Percentiles rank a stretch among this genome's conserved stretches.
Conservation (phyloP, 2,888 invertebrate species). For the Spialia ferax region DNA sequence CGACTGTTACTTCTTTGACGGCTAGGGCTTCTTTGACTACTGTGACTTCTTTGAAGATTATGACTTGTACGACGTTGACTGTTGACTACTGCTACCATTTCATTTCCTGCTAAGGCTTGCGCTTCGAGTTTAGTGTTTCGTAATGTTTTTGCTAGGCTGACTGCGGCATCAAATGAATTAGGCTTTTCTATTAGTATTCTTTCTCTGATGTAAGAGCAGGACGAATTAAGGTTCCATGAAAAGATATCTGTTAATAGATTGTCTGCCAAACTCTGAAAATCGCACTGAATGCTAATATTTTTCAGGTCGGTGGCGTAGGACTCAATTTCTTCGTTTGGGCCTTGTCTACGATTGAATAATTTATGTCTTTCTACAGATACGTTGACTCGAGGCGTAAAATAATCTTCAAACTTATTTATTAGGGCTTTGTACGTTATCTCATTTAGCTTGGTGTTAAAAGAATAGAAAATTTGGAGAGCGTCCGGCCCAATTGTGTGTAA, state of each 20-base stretch:
- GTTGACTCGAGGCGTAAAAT: neutral
- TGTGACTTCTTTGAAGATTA: too few relatives aligned
- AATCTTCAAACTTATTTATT: neutral
- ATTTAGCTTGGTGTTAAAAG: neutral
- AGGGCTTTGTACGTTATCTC: neutral
- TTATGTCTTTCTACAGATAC: neutral
- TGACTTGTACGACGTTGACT: neutral
- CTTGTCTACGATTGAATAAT: neutral
- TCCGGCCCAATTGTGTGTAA: conserved; percentile 4
- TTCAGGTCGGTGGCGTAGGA: conserved; percentile 2
- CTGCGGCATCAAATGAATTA: conserved; percentile 7
- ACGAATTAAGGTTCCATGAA: conserved; percentile 4
- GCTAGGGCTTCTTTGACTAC: neutral
- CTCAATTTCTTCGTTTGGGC: neutral
- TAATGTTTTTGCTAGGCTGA: conserved; percentile 1
- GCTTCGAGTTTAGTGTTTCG: neutral
- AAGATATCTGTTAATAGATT: conserved; percentile 1
- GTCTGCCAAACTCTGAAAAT: neutral
- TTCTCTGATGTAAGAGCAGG: conserved; percentile 1
- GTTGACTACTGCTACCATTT: neutral
- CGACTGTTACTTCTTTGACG: conserved; percentile 6
- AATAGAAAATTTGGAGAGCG: neutral
- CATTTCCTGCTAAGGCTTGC: conserved; percentile 9
- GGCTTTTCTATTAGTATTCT: conserved; percentile 1
- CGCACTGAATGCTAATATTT: conserved; percentile 3